A percentile compares a stretch with the other conserved stretches of the same genome.
phyloP scores from a whole-genome alignment of 2,113 vertebrate species.

The Saccopteryx bilineata region DNA sequence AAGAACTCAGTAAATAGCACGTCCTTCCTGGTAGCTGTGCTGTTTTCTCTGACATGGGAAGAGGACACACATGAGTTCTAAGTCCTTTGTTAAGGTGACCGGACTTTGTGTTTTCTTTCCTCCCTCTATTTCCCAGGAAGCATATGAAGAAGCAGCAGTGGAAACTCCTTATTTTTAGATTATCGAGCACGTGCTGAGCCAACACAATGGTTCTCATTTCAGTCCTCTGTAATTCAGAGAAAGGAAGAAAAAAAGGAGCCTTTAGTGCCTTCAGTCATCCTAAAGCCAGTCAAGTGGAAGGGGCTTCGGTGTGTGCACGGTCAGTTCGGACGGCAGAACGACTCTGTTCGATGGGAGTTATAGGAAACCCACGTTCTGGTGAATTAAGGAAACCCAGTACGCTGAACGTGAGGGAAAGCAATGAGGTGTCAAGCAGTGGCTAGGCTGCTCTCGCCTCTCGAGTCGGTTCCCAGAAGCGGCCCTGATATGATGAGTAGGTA shows the following conservation, averaged over 20 bases:
- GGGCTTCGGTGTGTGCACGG: not conserved
- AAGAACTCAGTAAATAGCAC: not conserved
- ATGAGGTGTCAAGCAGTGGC: not conserved
- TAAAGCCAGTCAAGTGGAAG: not conserved
- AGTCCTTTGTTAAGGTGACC: not conserved
- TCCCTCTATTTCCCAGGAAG: not conserved
- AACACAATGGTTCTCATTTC: not conserved
- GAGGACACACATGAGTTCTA: not conserved
- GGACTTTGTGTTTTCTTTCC: not conserved
- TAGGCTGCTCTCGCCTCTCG: not conserved
- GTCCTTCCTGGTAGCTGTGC: not conserved
- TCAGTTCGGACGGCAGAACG: not conserved
- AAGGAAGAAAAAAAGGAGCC: not conserved
- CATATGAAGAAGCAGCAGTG: not conserved
- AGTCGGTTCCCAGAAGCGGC: not conserved
- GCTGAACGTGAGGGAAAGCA: not conserved
- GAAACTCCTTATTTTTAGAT: not conserved
- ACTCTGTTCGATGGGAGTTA: not conserved
- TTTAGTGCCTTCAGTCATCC: not conserved
- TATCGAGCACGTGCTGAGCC: not conserved
- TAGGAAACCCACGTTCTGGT: not conserved
- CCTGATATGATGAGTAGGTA: not conserved
- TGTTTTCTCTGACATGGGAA: not conserved
- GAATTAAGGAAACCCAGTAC: not conserved
- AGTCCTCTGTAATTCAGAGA: not conserved